Conservation (phyloP, 2,888 invertebrate genomes). For the Drosophila testacea region DNA sequence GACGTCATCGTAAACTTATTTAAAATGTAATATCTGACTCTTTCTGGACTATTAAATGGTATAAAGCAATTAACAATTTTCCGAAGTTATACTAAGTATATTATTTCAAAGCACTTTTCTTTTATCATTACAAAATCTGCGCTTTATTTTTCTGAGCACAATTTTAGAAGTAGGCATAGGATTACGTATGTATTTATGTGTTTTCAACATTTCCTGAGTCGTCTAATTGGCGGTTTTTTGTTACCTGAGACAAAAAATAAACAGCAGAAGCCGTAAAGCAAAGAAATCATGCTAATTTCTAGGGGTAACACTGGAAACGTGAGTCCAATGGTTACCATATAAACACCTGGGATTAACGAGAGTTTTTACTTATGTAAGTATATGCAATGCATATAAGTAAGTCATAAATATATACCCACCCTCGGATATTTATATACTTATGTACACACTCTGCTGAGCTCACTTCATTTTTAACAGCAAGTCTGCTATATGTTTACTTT, state of each 20-base stretch:
- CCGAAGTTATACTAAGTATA: not conserved
- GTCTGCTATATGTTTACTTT: slow-evolving; percentile 2
- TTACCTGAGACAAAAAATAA: slow-evolving; percentile 26
- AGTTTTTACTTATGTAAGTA: not conserved
- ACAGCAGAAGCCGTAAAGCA: not conserved
- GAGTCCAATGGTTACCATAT: slow-evolving; percentile 43
- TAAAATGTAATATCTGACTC: not conserved
- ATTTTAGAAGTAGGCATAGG: not conserved
- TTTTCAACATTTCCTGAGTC: slow-evolving; percentile 9
- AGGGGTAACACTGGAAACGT: slow-evolving; percentile 30
- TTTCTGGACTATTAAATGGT: too few species aligned
- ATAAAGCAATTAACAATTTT: not conserved
- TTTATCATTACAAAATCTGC: not conserved
- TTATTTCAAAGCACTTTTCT: not conserved
- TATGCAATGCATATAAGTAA: not conserved
- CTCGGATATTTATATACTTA: slow-evolving; percentile 12
- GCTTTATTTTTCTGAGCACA: not conserved
- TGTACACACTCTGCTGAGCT: not conserved
- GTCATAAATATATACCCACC: slow-evolving; percentile 27
- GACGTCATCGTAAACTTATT: not conserved
- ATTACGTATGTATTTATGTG: slow-evolving; percentile 11
- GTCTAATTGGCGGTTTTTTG: slow-evolving; percentile 36
- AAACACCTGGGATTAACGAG: slow-evolving; percentile 22
- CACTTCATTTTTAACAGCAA: slow-evolving; percentile 5
- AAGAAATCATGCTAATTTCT: slow-evolving; percentile 1